These are phyloP conservation scores for Lophochroa leadbeateri DNA, from an alignment of 2,113 vertebrate genomes.

Conservation along the genomic window DNA sequence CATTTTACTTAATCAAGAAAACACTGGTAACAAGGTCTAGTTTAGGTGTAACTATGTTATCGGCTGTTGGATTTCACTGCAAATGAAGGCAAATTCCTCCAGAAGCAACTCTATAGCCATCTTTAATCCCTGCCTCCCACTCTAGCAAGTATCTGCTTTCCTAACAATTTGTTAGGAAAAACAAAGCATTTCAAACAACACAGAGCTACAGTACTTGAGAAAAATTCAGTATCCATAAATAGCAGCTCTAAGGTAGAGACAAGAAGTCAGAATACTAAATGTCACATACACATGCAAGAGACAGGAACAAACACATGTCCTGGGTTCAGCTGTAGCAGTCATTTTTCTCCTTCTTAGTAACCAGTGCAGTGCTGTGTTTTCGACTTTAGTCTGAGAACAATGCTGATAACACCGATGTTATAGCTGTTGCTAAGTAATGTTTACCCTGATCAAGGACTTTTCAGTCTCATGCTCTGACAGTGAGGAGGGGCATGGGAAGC, in stretches of 20 bases:
- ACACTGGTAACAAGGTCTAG: neutral
- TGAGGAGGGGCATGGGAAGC: neutral
- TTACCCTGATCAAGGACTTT: neutral
- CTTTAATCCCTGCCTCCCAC: neutral
- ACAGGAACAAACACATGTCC: neutral
- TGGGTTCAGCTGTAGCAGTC: neutral
- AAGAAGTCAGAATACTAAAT: neutral
- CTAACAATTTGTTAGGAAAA: neutral
- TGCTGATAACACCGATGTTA: neutral
- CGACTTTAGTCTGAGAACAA: neutral
- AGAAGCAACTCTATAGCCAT: neutral
- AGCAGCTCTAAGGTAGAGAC: neutral
- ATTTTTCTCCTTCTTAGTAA: neutral
- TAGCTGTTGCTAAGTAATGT: neutral
- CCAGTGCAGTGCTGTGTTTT: neutral
- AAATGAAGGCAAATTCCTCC: neutral
- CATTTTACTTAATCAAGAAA: neutral
- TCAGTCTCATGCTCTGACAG: neutral
- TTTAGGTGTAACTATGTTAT: neutral
- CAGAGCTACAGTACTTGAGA: neutral
- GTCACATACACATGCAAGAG: neutral
- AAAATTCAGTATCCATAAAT: neutral
- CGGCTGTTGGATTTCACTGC: neutral
- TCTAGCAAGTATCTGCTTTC: neutral
- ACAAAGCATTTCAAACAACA: neutral